Percentiles rank a stretch among this genome's conserved stretches.
These are phyloP conservation scores for Drosophila quasianomalipes DNA, from an alignment of 2,888 invertebrate species.

Conservation along the genomic window DNA sequence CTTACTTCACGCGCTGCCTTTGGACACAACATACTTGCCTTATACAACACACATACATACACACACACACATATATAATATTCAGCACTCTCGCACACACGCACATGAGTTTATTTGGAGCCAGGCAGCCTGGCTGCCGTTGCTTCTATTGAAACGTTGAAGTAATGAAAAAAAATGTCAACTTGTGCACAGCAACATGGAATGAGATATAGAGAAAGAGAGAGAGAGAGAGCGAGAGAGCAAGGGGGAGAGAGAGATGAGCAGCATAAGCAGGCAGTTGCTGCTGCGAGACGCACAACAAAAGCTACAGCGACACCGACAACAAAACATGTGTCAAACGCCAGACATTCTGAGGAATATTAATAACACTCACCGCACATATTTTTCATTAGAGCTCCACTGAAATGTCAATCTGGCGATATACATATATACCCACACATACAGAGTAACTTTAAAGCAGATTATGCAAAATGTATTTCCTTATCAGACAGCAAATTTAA, in stretches of 20 bases:
- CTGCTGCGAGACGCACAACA: constrained; percentile 26
- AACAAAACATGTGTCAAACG: constrained; percentile 81
- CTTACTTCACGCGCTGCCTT: constrained; percentile 63
- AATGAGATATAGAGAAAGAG: not conserved
- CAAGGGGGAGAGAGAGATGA: not conserved
- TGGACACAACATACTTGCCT: constrained; percentile 53
- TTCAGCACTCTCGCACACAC: constrained; percentile 4
- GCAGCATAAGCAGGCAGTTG: constrained; percentile 12
- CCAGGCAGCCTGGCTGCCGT: constrained; percentile 45
- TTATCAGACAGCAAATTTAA: constrained; percentile 48
- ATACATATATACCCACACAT: constrained; percentile 25
- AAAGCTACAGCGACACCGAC: constrained; percentile 60
- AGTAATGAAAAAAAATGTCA: constrained; percentile 81
- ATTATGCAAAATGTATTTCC: constrained; percentile 45
- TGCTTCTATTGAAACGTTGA: constrained; percentile 75
- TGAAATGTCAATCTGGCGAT: constrained; percentile 65
- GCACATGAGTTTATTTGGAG: constrained; percentile 22
- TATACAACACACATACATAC: constrained; percentile 36
- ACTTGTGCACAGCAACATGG: constrained; percentile 42
- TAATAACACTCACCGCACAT: constrained; percentile 78
- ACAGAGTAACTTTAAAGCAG: constrained; percentile 46
- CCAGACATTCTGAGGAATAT: constrained; percentile 80
- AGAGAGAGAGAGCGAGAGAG: not conserved
- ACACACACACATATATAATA: not conserved
- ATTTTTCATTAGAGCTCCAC: constrained; percentile 78